Conservation (phyloP, 1,140 invertebrate species). For the Popillia japonica region DNA sequence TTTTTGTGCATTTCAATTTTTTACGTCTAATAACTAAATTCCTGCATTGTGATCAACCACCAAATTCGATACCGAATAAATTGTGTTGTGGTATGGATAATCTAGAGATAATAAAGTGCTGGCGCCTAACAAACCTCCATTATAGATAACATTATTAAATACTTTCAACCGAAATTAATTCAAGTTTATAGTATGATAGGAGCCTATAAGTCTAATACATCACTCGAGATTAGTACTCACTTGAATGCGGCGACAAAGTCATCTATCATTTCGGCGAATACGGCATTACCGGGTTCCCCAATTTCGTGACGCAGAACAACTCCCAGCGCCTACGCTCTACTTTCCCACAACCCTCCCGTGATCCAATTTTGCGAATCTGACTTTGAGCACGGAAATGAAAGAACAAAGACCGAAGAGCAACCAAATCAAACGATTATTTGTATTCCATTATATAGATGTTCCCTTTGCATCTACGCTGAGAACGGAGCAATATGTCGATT, state of each 20-base stretch:
- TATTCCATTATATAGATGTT: neutral
- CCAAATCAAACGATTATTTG: conserved; percentile 15
- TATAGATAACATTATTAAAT: neutral
- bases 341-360: neutral
- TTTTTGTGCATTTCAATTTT: no score
- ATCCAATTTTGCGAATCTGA: neutral
- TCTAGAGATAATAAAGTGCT: no score
- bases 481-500: neutral
- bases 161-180: neutral
- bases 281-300: neutral
- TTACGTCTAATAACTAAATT: no score
- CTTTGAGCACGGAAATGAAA: neutral
- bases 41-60: no score
- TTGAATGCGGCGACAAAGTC: neutral
- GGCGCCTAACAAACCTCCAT: no score
- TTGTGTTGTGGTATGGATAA: no score
- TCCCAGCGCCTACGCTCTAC: neutral
- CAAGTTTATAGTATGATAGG: neutral
- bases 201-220: neutral
- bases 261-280: neutral
- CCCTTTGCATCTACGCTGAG: neutral
- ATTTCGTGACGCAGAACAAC: neutral
- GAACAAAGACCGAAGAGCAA: conserved; percentile 1
- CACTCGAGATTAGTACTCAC: neutral
- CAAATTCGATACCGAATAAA: no score